These are phyloP conservation scores for Lasioglossum malachurum DNA, from an alignment of 2,888 invertebrate genomes.

Conservation along the genomic window DNA sequence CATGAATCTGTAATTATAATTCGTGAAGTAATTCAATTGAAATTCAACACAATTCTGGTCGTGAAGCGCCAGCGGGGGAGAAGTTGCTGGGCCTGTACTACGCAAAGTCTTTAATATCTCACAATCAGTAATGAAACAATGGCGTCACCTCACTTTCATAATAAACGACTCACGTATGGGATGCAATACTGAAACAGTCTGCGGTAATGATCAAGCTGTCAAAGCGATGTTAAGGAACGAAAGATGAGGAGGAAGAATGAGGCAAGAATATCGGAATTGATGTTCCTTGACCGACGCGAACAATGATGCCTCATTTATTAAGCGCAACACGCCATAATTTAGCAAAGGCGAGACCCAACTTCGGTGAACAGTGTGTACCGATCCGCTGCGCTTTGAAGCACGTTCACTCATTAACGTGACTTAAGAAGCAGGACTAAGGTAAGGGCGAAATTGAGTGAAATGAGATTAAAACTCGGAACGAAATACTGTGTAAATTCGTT, in stretches of 20 bases:
- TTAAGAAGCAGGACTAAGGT: slow-evolving; percentile 58
- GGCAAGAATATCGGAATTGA: neutral
- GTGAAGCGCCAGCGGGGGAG: too few relatives aligned
- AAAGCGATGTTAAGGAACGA: too few relatives aligned
- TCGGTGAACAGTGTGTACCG: slow-evolving; percentile 39
- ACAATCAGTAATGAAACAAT: too few relatives aligned
- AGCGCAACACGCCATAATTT: slow-evolving; percentile 24
- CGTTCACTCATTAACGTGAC: slow-evolving; percentile 66
- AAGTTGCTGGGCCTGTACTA: too few relatives aligned
- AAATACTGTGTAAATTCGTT: slow-evolving; percentile 69
- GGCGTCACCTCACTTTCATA: too few relatives aligned
- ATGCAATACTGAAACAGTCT: too few relatives aligned
- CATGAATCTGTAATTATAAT: too few relatives aligned
- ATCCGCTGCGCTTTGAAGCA: slow-evolving; percentile 46
- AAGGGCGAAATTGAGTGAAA: slow-evolving; percentile 67
- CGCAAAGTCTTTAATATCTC: too few relatives aligned
- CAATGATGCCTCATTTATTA: slow-evolving; percentile 34
- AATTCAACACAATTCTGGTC: too few relatives aligned
- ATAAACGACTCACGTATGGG: too few relatives aligned
- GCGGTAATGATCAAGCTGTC: too few relatives aligned
- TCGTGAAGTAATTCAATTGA: too few relatives aligned
- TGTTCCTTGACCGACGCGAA: neutral
- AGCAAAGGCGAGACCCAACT: slow-evolving; percentile 9
- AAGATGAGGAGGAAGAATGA: neutral
- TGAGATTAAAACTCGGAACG: slow-evolving; percentile 69